Evolutionary conservation across 2,888 invertebrate genomes (phyloP).

Genomic region (Exephanes ischioxanthus): DNA sequence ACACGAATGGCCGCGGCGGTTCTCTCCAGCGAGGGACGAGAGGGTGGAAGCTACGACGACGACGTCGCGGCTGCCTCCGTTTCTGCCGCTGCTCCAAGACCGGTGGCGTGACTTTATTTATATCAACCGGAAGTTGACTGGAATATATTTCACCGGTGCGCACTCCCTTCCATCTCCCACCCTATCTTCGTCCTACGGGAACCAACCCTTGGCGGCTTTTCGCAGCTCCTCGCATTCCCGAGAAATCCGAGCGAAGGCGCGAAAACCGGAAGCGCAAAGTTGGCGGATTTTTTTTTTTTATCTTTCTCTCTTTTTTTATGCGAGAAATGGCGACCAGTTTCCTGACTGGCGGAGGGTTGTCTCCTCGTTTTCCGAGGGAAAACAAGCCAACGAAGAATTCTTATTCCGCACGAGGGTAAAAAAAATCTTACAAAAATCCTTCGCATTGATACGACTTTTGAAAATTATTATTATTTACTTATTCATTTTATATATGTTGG

Average conservation of each 20-base stretch:
- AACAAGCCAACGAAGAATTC: slow-evolving; percentile 5
- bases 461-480: background rate
- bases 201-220: slow-evolving; percentile 67
- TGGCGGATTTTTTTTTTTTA: slow-evolving; percentile 80
- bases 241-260: slow-evolving; percentile 79
- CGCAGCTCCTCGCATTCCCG: slow-evolving; percentile 77
- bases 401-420: background rate
- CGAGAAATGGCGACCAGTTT: slow-evolving; percentile 79
- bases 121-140: slow-evolving; percentile 84
- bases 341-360: slow-evolving; percentile 47
- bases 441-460: background rate
- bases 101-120: slow-evolving; percentile 85
- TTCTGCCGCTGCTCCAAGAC: slow-evolving; percentile 71
- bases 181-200: background rate
- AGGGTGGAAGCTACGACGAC: slow-evolving; percentile 67
- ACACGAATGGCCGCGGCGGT: slow-evolving; percentile 78
- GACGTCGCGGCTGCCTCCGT: slow-evolving; percentile 68
- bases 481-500: background rate
- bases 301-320: slow-evolving; percentile 78
- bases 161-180: slow-evolving; percentile 61
- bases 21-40: slow-evolving; percentile 46
- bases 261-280: slow-evolving; percentile 83
- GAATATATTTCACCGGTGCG: slow-evolving; percentile 83
- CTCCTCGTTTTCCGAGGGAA: background rate
- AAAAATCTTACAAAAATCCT: background rate